Conservation (phyloP, 2,113 vertebrate species). For the Chamaetylas fuelleborni region DNA sequence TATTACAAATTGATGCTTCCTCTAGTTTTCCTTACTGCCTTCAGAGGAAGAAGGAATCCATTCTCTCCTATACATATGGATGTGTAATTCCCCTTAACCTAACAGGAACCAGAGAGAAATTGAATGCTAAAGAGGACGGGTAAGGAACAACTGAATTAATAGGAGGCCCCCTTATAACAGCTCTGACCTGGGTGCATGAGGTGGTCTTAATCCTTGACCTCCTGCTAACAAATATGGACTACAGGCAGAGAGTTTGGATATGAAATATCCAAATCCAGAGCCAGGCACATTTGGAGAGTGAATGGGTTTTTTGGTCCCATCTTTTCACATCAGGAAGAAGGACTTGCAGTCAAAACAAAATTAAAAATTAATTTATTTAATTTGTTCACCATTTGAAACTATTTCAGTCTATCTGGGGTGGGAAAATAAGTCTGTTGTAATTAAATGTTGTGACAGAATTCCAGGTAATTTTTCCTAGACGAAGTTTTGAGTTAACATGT, state of each 20-base stretch:
- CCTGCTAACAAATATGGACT: background rate
- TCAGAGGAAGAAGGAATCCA: background rate
- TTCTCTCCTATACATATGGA: background rate
- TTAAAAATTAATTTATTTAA: background rate
- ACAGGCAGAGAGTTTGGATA: background rate
- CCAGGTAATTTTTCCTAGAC: background rate
- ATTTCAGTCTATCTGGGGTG: background rate
- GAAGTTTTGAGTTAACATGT: background rate
- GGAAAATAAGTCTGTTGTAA: background rate
- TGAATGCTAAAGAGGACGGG: background rate
- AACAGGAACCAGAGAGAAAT: background rate
- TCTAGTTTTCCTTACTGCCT: background rate
- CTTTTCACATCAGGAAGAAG: background rate
- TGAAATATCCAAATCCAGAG: background rate
- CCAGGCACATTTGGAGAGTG: background rate
- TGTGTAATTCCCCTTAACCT: background rate
- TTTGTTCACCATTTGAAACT: background rate
- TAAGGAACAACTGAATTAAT: background rate
- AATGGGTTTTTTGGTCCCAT: background rate
- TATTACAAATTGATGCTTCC: constrained; percentile 12
- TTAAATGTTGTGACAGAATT: background rate
- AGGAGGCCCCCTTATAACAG: background rate
- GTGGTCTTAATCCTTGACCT: background rate
- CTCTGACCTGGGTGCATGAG: background rate
- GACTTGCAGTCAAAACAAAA: background rate